Evolutionary conservation across 2,797 vertebrate species (phyloP).

Genomic region (Pagetopsis macropterus): DNA sequence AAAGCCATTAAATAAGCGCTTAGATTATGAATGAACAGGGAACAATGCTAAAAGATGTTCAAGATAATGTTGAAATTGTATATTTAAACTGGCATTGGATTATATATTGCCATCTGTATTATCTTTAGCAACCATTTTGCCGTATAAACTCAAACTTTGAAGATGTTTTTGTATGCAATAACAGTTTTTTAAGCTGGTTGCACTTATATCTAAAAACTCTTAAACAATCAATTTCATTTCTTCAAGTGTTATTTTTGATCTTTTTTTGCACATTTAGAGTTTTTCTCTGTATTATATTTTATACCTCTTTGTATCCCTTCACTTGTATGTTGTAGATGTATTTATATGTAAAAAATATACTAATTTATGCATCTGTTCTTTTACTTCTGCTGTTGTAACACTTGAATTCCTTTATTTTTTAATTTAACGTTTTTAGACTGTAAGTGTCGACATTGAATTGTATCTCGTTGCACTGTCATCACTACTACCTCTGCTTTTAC

Average conservation of each 20-base stretch:
- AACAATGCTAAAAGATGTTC: background rate
- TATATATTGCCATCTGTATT: background rate
- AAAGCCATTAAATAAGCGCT: background rate
- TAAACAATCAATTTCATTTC: conserved; percentile 3
- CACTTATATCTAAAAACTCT: background rate
- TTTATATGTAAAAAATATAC: background rate
- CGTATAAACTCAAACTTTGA: background rate
- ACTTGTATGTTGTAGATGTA: background rate
- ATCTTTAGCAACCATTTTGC: background rate
- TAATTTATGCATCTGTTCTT: background rate
- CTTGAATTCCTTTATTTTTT: background rate
- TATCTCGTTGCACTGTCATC: too few relatives aligned
- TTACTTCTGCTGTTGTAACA: background rate
- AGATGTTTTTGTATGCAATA: background rate
- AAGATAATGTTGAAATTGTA: background rate
- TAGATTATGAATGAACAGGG: background rate
- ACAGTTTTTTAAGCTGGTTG: background rate
- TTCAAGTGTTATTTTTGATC: conserved; percentile 9
- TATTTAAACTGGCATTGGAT: background rate
- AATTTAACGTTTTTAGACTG: too few relatives aligned
- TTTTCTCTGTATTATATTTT: conserved; percentile 10
- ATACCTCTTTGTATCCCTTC: background rate
- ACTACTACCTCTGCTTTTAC: too few relatives aligned
- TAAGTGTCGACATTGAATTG: too few relatives aligned
- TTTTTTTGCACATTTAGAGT: background rate